Evolutionary conservation across 1,140 invertebrate species (phyloP), one percentile per base, ranked within the genome.

Genomic region (Dufourea novaeangliae): DNA sequence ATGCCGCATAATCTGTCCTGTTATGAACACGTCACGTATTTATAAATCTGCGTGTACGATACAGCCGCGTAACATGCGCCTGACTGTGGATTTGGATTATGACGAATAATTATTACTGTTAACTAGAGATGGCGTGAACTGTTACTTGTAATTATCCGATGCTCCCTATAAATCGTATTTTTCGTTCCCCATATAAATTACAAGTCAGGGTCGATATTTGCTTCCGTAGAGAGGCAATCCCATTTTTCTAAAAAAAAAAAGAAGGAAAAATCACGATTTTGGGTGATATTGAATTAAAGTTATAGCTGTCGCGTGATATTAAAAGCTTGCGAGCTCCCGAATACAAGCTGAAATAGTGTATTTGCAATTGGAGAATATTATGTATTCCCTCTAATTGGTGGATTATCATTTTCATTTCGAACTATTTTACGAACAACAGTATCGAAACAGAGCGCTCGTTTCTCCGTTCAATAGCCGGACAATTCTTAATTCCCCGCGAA

Each of bases 21-120:
- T 63, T 27, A 69, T 73, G 66, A 83, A 73, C 78, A 39, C 37
- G 76, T 84, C 83, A 84, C 83, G 83, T 37, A 52, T 80, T 66
- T 72, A 80, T 73, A 84, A 83, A 84, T 84, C 83, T 80, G 44
- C 22, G 50, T 67, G 22, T 44, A 54, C 56, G 61, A 62, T 27
- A 20, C 4, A 6, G 10, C 17, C n/a, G 14, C 6, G 2, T 14
- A 22, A 68, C 66, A 61, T 56, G 56, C 20, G 54, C 34, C 20
- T n/a, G 3, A 20, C 7, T 50, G 64, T 32, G 56, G 44, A 34
- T 39, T 34, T 12, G 56, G 54, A 57, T 70, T 70, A 69, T 46
- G 20, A 14, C 34, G 29, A 17, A 61, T 57, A 20, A 74, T 50
- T 54, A 29, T 69, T 76, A 69, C 29, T 46, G 14, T 68, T 25